Conservation (phyloP, 2,888 invertebrate genomes). For the Tiliacea aurago region DNA sequence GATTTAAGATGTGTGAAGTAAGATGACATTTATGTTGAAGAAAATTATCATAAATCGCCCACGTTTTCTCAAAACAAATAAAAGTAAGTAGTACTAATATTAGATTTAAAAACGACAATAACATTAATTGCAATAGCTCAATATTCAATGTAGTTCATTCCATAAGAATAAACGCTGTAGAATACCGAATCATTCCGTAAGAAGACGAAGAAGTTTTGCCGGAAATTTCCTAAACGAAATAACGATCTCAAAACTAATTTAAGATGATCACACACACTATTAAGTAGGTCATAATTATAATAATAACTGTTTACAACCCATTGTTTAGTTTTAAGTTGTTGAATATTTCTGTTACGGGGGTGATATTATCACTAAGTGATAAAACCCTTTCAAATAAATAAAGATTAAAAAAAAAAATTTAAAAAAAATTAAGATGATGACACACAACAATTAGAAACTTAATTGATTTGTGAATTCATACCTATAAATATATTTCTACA, state of each 20-base stretch:
- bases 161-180: not conserved
- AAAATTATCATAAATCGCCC: slow-evolving; percentile 58
- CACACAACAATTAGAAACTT: slow-evolving; percentile 46
- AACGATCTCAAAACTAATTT: slow-evolving; percentile 14
- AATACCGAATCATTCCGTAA: not conserved
- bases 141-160: slow-evolving; percentile 11
- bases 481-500: slow-evolving; percentile 31
- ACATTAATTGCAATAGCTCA: slow-evolving; percentile 16
- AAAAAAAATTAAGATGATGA: slow-evolving; percentile 27
- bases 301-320: too few relatives aligned
- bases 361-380: too few relatives aligned
- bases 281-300: too few relatives aligned
- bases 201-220: not conserved
- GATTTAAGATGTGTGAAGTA: slow-evolving; percentile 60
- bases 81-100: slow-evolving; percentile 43
- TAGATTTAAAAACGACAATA: slow-evolving; percentile 31
- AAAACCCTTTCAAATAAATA: too few relatives aligned
- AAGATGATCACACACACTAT: slow-evolving; percentile 28
- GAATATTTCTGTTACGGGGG: too few relatives aligned
- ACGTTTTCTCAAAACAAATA: slow-evolving; percentile 45
- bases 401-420: too few relatives aligned
- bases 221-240: slow-evolving; percentile 11
- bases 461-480: slow-evolving; percentile 50
- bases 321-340: too few relatives aligned
- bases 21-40: slow-evolving; percentile 22